These are phyloP conservation scores for Aphelinus certus DNA, from an alignment of 1,140 invertebrate genomes.

Conservation along the genomic window DNA sequence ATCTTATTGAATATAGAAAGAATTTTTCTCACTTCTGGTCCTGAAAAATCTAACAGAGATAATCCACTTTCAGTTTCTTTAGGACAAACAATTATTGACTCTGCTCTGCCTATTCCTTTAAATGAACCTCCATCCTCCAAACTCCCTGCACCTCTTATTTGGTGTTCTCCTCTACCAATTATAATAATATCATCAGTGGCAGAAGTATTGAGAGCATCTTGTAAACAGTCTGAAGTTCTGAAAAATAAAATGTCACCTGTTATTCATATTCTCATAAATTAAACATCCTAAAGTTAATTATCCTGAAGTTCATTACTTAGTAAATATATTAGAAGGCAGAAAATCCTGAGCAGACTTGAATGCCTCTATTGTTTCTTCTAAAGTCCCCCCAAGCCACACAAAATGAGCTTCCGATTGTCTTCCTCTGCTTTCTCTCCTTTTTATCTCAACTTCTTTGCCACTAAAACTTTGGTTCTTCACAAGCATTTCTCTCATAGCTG, in stretches of 20 bases:
- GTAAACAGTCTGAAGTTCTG: conserved; percentile 59
- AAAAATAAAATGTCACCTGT: conserved; percentile 32
- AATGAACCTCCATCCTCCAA: conserved; percentile 65
- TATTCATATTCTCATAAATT: not conserved
- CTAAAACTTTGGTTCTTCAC: conserved; percentile 51
- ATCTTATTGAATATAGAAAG: conserved; percentile 18
- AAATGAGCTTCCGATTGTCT: conserved; percentile 58
- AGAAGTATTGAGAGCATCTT: conserved; percentile 63
- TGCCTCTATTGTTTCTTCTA: conserved; percentile 62
- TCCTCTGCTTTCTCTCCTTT: conserved; percentile 45
- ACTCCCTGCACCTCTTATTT: conserved; percentile 58
- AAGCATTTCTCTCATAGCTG: conserved; percentile 66
- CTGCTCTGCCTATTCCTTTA: conserved; percentile 55
- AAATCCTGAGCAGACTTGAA: conserved; percentile 59
- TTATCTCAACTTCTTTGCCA: conserved; percentile 46
- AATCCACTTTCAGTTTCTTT: conserved; percentile 53
- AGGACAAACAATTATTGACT: conserved; percentile 50
- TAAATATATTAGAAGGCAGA: conserved; percentile 53
- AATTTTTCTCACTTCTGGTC: conserved; percentile 49
- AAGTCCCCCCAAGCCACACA: conserved; percentile 64
- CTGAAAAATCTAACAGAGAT: conserved; percentile 60
- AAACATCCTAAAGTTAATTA: conserved; percentile 3
- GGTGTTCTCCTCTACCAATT: conserved; percentile 62
- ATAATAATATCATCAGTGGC: conserved; percentile 61
- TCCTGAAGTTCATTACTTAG: conserved; percentile 54